phyloP scores from a whole-genome alignment of 2,113 vertebrate genomes.

The Eulacestoma nigropectus region DNA sequence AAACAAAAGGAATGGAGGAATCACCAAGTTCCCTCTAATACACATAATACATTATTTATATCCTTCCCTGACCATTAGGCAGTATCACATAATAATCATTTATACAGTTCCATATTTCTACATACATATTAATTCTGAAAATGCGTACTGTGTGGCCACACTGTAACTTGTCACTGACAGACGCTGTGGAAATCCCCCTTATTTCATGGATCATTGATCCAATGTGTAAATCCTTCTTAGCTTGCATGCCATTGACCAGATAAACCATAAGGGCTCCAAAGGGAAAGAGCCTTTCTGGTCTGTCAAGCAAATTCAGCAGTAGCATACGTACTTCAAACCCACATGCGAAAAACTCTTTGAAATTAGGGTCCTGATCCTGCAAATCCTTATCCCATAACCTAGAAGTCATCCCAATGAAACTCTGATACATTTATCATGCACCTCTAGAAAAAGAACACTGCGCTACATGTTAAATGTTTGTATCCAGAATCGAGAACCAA shows the following conservation, averaged over 20 bases:
- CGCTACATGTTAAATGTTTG: not conserved
- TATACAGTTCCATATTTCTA: not conserved
- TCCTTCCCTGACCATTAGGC: not conserved
- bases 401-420: not conserved
- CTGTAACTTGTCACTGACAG: slow-evolving; percentile 48
- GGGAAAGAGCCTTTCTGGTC: slow-evolving; percentile 34
- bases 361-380: slow-evolving; percentile 15
- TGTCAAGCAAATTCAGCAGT: slow-evolving; percentile 39
- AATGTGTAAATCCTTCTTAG: slow-evolving; percentile 60
- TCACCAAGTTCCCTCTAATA: not conserved
- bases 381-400: not conserved
- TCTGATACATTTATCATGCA: not conserved
- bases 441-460: not conserved
- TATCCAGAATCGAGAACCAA: not conserved
- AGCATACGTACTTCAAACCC: slow-evolving; percentile 5
- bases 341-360: slow-evolving; percentile 13
- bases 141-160: slow-evolving; percentile 22
- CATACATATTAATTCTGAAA: slow-evolving; percentile 25
- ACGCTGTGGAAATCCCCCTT: slow-evolving; percentile 51
- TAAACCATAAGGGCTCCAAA: slow-evolving; percentile 54
- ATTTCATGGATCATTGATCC: slow-evolving; percentile 63
- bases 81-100: not conserved
- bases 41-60: not conserved
- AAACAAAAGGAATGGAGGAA: not conserved
- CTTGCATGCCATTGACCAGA: slow-evolving; percentile 42